Conservation (phyloP, 2,113 vertebrate genomes). For the Cebus imitator region DNA sequence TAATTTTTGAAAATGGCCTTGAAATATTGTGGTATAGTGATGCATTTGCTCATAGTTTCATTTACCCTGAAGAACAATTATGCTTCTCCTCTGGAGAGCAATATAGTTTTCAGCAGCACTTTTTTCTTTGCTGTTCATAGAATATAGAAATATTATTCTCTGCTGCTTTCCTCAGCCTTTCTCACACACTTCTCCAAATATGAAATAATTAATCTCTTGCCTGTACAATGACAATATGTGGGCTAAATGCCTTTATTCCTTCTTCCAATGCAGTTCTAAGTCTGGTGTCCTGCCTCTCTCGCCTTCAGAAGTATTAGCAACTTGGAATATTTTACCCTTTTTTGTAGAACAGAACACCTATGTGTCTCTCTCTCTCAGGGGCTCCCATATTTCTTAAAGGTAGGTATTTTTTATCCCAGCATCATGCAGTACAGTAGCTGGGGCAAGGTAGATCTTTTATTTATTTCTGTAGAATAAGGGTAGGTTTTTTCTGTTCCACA, state of each 20-base stretch:
- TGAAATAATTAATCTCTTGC: background rate
- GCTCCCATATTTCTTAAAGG: background rate
- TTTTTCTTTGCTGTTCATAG: background rate
- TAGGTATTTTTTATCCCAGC: background rate
- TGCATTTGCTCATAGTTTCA: background rate
- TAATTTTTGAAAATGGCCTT: background rate
- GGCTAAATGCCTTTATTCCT: fast-evolving
- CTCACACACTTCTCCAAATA: background rate
- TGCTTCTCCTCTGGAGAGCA: background rate
- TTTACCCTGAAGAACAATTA: background rate
- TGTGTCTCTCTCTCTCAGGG: background rate
- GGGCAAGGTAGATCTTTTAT: background rate
- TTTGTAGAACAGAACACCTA: background rate
- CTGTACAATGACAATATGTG: background rate
- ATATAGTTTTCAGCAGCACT: background rate
- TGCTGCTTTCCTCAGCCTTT: background rate
- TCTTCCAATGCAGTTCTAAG: background rate
- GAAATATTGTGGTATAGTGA: background rate
- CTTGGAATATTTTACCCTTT: background rate
- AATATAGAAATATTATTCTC: background rate
- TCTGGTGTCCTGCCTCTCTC: background rate
- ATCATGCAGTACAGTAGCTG: background rate
- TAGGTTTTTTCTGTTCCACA: background rate
- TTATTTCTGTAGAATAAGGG: background rate
- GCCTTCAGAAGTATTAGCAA: fast-evolving